Evolutionary conservation across 2,797 vertebrate genomes (phyloP).

Genomic region (Cuniculus paca): DNA sequence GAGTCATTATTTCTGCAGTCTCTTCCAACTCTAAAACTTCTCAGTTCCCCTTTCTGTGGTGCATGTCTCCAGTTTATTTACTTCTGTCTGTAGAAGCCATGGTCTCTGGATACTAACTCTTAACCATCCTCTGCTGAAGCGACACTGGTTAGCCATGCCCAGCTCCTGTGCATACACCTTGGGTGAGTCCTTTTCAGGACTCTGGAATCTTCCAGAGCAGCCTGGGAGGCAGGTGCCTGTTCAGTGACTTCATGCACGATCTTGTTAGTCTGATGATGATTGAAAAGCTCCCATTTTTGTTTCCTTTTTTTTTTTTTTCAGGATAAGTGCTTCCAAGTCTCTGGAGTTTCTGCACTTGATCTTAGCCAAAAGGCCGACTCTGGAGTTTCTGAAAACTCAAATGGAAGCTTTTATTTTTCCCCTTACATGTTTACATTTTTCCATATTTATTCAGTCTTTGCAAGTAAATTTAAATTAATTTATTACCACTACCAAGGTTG

Average conservation of each 20-base stretch:
- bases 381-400: not conserved
- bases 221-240: not conserved
- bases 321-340: conserved; percentile 13
- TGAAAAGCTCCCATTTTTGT: not conserved
- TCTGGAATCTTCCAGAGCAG: not conserved
- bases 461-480: not conserved
- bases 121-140: not conserved
- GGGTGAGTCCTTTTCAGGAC: not conserved
- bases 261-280: not conserved
- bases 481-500: not conserved
- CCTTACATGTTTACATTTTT: not conserved
- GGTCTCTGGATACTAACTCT: not conserved
- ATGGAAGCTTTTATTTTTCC: not conserved
- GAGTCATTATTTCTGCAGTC: conserved; percentile 38
- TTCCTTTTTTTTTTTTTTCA: not conserved
- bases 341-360: not conserved
- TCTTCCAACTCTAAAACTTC: not conserved
- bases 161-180: not conserved
- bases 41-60: not conserved
- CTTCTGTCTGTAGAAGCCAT: not conserved
- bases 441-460: not conserved
- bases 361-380: too few relatives aligned
- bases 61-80: not conserved
- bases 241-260: not conserved
- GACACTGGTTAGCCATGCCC: not conserved